A percentile compares a stretch with the other conserved stretches of the same genome.
phyloP scores from a whole-genome alignment of 2,113 vertebrate genomes.

The Telmatochromis sp. region DNA sequence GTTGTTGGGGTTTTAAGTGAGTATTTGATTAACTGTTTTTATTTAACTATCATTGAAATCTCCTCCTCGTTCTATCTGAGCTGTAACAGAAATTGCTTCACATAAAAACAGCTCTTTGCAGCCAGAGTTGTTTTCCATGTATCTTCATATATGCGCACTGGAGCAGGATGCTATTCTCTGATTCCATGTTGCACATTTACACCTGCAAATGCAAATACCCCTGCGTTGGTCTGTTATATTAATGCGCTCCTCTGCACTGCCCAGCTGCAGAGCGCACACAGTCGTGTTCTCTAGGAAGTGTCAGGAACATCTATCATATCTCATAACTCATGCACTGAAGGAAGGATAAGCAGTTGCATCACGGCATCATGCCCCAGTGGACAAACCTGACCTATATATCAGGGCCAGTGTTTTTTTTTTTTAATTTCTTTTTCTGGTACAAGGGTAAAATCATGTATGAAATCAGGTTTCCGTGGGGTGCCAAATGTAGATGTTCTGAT shows the following conservation, averaged over 20 bases:
- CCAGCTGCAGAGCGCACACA: background rate
- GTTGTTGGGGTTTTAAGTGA: constrained; percentile 60
- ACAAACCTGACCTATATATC: constrained; percentile 52
- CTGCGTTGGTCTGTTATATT: background rate
- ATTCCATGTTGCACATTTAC: background rate
- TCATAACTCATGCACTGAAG: background rate
- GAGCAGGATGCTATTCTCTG: background rate
- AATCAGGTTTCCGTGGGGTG: constrained; percentile 2
- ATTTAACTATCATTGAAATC: background rate
- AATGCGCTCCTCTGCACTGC: background rate
- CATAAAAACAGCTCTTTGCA: background rate
- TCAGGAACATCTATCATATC: background rate
- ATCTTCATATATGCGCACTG: background rate
- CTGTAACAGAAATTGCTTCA: background rate
- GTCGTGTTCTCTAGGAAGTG: background rate
- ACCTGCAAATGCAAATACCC: background rate
- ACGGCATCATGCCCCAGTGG: constrained; percentile 23
- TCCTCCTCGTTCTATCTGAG: background rate
- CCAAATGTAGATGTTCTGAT: background rate
- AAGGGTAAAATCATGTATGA: constrained; percentile 34
- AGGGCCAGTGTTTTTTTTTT: constrained; percentile 8
- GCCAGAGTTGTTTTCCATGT: background rate
- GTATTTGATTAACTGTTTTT: background rate
- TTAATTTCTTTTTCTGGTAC: constrained; percentile 8
- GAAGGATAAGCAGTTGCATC: background rate